Percentiles rank a stretch among this genome's conserved stretches.
Conservation (phyloP, 2,888 invertebrate species). For the Epirrhoe tristata region DNA sequence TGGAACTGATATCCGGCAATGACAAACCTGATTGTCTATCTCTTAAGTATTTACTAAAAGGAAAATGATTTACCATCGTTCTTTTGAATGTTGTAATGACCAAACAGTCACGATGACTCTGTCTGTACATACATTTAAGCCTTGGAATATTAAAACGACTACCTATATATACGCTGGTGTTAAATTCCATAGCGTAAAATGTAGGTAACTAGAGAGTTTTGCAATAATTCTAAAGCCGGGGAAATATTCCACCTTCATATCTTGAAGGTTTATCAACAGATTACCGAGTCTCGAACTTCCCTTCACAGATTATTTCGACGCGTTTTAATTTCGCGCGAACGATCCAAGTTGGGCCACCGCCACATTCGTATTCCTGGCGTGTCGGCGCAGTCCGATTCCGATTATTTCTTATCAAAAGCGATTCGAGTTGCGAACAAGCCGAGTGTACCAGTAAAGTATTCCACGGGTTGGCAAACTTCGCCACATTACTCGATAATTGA, state of each 20-base stretch:
- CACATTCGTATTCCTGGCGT: constrained; percentile 54
- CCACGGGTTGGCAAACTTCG: constrained; percentile 60
- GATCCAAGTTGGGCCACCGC: constrained; percentile 34
- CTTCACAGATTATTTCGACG: constrained; percentile 45
- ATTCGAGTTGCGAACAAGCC: constrained; percentile 56
- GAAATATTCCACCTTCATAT: constrained; percentile 28
- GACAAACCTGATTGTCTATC: no score
- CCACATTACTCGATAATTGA: constrained; percentile 79
- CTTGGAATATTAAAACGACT: background rate
- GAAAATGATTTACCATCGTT: no score
- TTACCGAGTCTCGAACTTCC: constrained; percentile 38
- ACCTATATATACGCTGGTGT: background rate
- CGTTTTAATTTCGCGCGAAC: constrained; percentile 45
- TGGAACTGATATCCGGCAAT: no score
- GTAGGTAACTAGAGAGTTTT: constrained; percentile 18
- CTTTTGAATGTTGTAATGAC: background rate
- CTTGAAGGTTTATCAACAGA: constrained; percentile 36
- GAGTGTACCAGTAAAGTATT: constrained; percentile 64
- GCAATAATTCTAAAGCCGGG: constrained; percentile 26
- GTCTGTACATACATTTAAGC: background rate
- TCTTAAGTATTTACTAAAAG: no score
- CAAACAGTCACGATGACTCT: background rate
- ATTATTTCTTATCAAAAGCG: constrained; percentile 60
- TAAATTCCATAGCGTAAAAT: constrained; percentile 9
- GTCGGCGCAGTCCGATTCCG: constrained; percentile 46